Evolutionary conservation across 1,140 invertebrate genomes (phyloP).

Genomic region (Drosophila truncata): DNA sequence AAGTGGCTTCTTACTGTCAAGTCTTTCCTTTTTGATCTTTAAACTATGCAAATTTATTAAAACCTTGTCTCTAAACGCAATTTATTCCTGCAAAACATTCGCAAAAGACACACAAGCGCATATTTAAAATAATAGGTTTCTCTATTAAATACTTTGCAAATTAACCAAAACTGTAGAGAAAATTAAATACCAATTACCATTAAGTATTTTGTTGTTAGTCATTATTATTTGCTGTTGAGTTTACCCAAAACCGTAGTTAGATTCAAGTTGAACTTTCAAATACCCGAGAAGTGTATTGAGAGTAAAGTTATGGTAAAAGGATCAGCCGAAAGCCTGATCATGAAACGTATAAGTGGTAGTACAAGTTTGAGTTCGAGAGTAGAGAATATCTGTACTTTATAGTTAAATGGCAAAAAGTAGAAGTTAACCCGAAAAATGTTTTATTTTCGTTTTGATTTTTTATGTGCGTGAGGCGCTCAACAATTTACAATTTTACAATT

Average conservation of each 20-base stretch:
- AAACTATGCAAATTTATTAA: neutral
- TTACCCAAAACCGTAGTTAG: slow-evolving; percentile 68
- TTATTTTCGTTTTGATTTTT: slow-evolving; percentile 79
- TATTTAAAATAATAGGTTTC: slow-evolving; percentile 33
- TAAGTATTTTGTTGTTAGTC: slow-evolving; percentile 65
- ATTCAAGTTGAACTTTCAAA: slow-evolving; percentile 45
- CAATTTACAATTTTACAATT: slow-evolving; percentile 25
- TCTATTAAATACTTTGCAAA: slow-evolving; percentile 65
- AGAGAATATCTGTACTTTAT: slow-evolving; percentile 44
- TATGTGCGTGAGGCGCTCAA: slow-evolving; percentile 37
- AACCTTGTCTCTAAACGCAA: slow-evolving; percentile 18
- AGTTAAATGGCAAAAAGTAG: slow-evolving; percentile 35
- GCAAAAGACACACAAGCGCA: slow-evolving; percentile 77
- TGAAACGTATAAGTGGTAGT: slow-evolving; percentile 45
- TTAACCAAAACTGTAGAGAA: slow-evolving; percentile 70
- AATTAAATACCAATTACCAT: slow-evolving; percentile 65
- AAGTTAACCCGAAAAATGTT: slow-evolving; percentile 85
- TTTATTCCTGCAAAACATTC: slow-evolving; percentile 68
- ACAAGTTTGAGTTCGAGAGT: slow-evolving; percentile 30
- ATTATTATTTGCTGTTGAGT: slow-evolving; percentile 31
- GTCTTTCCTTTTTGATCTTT: neutral
- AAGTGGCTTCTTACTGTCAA: neutral
- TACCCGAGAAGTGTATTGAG: slow-evolving; percentile 47
- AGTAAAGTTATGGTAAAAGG: slow-evolving; percentile 33
- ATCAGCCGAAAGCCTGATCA: slow-evolving; percentile 59